Percentiles rank a stretch among this genome's conserved stretches.
phyloP scores from a whole-genome alignment of 1,140 invertebrate species.

The Reticulitermes speratus region DNA sequence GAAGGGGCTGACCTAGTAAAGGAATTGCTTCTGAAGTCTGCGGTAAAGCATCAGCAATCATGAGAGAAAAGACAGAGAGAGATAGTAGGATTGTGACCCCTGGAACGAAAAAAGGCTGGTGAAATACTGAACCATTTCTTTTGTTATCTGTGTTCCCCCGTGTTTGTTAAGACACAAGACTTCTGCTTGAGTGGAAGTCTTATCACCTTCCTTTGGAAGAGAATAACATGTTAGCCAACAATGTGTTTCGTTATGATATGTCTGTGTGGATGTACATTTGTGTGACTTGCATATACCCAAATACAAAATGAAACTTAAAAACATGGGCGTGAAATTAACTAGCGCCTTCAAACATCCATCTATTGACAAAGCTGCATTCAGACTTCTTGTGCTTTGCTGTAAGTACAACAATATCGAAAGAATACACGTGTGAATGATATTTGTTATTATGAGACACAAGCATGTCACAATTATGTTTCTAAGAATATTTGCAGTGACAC shows the following conservation, averaged over 20 bases:
- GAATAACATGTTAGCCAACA: background rate
- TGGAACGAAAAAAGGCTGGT: slow-evolving; percentile 45
- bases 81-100: slow-evolving; percentile 74
- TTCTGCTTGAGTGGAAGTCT: slow-evolving; percentile 19
- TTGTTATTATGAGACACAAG: background rate
- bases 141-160: background rate
- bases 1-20: slow-evolving; percentile 60
- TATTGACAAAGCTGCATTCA: slow-evolving; percentile 23
- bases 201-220: slow-evolving; percentile 12
- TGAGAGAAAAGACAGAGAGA: slow-evolving; percentile 72
- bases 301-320: slow-evolving; percentile 20
- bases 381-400: background rate
- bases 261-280: background rate
- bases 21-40: slow-evolving; percentile 71
- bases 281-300: background rate
- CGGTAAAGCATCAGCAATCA: slow-evolving; percentile 66
- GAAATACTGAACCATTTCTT: slow-evolving; percentile 31
- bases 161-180: background rate
- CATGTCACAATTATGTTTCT: background rate
- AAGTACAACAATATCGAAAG: no score
- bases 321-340: background rate
- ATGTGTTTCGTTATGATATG: background rate
- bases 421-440: background rate
- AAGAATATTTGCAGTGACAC: background rate
- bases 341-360: background rate